A percentile compares a stretch with the other conserved stretches of the same genome.
Evolutionary conservation across 2,888 invertebrate genomes (phyloP).

Genomic region (Onchidella celtica): DNA sequence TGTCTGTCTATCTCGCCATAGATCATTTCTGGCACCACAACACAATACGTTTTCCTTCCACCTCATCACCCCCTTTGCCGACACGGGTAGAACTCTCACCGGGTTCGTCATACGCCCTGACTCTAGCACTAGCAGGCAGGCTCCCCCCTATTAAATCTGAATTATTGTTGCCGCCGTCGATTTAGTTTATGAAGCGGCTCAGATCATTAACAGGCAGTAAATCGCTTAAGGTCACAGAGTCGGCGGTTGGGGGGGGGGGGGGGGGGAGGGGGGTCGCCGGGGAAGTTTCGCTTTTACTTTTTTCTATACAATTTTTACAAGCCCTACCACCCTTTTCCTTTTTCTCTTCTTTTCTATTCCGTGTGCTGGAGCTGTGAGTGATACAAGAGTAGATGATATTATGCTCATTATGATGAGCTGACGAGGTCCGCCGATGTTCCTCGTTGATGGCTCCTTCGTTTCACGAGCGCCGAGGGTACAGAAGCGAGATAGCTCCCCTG

Average conservation of each 20-base stretch:
- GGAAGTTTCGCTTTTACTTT: not conserved
- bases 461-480: no score
- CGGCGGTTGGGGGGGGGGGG: not conserved
- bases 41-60: not conserved
- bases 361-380: no score
- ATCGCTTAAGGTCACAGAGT: constrained; percentile 15
- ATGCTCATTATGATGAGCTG: no score
- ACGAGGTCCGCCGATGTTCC: no score
- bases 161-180: constrained; percentile 28
- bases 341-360: no score
- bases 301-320: not conserved
- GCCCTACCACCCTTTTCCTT: no score
- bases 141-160: constrained; percentile 33
- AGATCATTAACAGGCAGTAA: constrained; percentile 33
- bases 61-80: constrained; percentile 31
- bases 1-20: not conserved
- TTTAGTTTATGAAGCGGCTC: constrained; percentile 27
- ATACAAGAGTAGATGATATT: no score
- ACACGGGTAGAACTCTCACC: not conserved
- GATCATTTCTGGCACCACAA: not conserved
- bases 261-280: constrained; percentile 11
- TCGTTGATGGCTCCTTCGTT: no score
- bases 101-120: not conserved
- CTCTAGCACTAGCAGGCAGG: no score
- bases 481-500: no score